Evolutionary conservation across 2,113 vertebrate genomes (phyloP).

Genomic region (Podarcis raffonei): DNA sequence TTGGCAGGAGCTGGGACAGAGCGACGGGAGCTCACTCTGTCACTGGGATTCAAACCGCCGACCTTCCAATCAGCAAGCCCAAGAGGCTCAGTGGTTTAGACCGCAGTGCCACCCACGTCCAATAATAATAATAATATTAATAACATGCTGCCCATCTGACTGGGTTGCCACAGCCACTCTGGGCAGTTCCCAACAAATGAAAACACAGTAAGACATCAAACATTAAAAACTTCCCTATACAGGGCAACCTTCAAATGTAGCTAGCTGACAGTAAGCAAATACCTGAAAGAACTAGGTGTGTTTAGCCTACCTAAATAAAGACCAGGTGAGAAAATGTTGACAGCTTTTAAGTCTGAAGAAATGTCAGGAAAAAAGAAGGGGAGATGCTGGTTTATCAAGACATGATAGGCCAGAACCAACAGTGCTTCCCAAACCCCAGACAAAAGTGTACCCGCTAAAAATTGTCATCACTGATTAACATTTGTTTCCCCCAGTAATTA

Average conservation of each 20-base stretch:
- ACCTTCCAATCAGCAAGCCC: no score
- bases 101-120: fast-evolving
- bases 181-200: no score
- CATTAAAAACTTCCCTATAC: no score
- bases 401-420: background rate
- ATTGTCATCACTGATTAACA: background rate
- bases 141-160: no score
- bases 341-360: background rate
- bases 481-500: background rate
- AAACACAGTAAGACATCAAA: no score
- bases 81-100: no score
- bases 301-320: background rate
- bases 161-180: no score
- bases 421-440: background rate
- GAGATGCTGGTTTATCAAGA: background rate
- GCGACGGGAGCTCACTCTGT: no score
- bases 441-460: background rate
- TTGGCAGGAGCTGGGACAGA: no score
- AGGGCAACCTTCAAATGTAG: no score
- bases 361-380: background rate
- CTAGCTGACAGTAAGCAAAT: background rate
- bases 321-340: background rate
- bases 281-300: background rate
- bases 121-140: no score
- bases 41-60: fast-evolving